Evolutionary conservation across 23 tunicate genomes (phyloP).

Genomic region (Styela plicata): DNA sequence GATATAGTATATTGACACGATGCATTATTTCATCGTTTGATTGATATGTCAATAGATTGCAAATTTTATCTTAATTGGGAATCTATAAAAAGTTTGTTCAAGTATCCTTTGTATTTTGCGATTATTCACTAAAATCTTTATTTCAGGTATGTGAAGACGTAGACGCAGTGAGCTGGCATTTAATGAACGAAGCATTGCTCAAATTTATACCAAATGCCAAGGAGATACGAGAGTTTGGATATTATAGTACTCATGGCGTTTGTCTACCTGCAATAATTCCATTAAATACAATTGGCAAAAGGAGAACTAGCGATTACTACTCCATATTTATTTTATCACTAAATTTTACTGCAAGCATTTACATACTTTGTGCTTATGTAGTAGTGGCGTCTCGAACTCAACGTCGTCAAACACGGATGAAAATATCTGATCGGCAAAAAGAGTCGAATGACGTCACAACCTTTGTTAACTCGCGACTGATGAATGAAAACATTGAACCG

Average conservation of each 20-base stretch:
- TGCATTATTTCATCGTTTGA: no score
- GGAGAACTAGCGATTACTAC: background rate
- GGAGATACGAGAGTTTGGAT: conserved; percentile 4
- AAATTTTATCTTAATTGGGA: no score
- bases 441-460: background rate
- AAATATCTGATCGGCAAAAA: background rate
- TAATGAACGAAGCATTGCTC: background rate
- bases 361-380: conserved; percentile 36
- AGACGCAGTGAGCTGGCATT: no score
- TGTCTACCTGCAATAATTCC: conserved; percentile 1
- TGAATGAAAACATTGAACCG: background rate
- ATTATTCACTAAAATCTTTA: no score
- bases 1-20: no score
- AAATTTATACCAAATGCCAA: background rate
- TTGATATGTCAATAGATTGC: no score
- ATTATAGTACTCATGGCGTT: conserved; percentile 18
- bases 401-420: background rate
- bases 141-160: no score
- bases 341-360: conserved; percentile 28
- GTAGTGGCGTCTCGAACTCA: background rate
- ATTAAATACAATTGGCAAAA: background rate
- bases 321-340: conserved; percentile 28
- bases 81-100: no score
- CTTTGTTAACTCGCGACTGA: background rate
- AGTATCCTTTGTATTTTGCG: no score